Evolutionary conservation across 2,888 invertebrate species (phyloP).

Genomic region (Ariolimax columbianus): DNA sequence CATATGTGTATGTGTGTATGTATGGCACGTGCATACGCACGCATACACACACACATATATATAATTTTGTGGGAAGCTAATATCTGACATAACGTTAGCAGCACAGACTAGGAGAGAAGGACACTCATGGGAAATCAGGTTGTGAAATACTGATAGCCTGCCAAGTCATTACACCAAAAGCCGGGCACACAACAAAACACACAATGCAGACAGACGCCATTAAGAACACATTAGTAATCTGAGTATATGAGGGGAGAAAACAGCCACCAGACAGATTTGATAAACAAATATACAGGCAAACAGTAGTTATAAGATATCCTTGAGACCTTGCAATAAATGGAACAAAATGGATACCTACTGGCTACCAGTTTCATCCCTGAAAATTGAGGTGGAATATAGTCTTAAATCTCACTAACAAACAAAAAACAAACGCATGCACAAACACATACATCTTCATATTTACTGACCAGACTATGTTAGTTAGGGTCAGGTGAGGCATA

Average conservation of each 20-base stretch:
- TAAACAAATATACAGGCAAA: background rate
- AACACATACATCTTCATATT: too few relatives aligned
- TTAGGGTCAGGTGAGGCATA: too few relatives aligned
- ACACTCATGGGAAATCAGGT: background rate
- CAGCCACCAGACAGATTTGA: background rate
- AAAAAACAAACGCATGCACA: too few relatives aligned
- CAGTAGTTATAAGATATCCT: too few relatives aligned
- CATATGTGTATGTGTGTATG: too few relatives aligned
- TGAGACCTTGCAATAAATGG: background rate
- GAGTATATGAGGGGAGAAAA: background rate
- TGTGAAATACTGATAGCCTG: background rate
- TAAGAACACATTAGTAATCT: background rate
- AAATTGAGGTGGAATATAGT: slow-evolving; percentile 21
- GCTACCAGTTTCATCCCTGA: slow-evolving; percentile 45
- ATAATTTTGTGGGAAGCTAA: background rate
- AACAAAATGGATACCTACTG: slow-evolving; percentile 40
- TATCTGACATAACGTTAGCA: background rate
- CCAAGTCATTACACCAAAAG: slow-evolving; percentile 17
- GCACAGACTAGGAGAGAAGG: background rate
- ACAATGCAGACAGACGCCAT: background rate
- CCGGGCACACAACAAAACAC: background rate
- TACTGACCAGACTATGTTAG: too few relatives aligned
- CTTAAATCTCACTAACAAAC: too few relatives aligned
- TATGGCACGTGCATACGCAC: too few relatives aligned
- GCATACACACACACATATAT: too few relatives aligned